Percentiles rank a stretch among this genome's conserved stretches.
phyloP scores from a whole-genome alignment of 2,797 vertebrate genomes.

The Danio jaintianensis region DNA sequence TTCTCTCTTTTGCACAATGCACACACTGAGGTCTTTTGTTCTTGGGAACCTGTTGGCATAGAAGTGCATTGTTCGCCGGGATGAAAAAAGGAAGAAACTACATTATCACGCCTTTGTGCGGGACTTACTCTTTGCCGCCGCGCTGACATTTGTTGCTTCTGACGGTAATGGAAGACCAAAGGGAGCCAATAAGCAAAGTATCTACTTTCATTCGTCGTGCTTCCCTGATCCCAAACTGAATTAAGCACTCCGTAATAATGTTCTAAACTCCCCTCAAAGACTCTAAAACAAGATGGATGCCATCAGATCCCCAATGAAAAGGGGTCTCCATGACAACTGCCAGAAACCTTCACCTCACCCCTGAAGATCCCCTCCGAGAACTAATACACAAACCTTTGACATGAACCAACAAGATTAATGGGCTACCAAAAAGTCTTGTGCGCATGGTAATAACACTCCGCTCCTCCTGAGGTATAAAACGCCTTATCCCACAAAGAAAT shows the following conservation, averaged over 20 bases:
- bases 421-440: conserved; percentile 6
- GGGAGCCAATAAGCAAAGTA: conserved; percentile 20
- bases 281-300: conserved; percentile 39
- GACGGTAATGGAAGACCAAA: conserved; percentile 30
- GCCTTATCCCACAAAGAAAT: conserved; percentile 34
- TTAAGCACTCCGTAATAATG: conserved; percentile 28
- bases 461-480: background rate
- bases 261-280: conserved; percentile 31
- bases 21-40: conserved; percentile 42
- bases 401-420: conserved; percentile 50
- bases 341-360: conserved; percentile 25
- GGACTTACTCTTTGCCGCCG: background rate
- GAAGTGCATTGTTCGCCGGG: conserved; percentile 4
- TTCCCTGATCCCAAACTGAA: conserved; percentile 21
- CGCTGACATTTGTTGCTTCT: conserved; percentile 25
- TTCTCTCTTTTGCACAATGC: conserved; percentile 16
- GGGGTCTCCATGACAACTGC: conserved; percentile 69
- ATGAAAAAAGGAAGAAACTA: conserved; percentile 31
- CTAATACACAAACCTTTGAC: conserved; percentile 48
- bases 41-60: conserved; percentile 39
- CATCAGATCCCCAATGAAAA: conserved; percentile 41
- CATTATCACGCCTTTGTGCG: background rate
- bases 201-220: conserved; percentile 26
- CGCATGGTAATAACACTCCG: background rate
- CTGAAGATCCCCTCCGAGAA: conserved; percentile 32